A percentile compares a stretch with the other conserved stretches of the same genome.
Conservation (phyloP, 2,888 invertebrate genomes). For the Drosophila melanosoma region DNA sequence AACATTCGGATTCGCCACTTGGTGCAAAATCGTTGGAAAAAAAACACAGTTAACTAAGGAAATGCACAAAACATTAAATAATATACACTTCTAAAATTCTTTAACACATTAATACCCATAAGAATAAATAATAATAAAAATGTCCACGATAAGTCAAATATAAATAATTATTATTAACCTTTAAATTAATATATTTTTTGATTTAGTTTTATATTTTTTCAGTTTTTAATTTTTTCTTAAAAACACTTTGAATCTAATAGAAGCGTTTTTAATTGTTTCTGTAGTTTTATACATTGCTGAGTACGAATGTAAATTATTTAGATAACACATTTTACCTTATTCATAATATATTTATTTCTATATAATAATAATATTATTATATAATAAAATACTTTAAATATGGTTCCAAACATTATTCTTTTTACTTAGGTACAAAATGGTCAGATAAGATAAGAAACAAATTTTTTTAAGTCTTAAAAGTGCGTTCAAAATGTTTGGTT, state of each 20-base stretch:
- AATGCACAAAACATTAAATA: background rate
- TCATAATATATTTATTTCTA: background rate
- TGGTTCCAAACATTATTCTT: background rate
- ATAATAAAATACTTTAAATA: background rate
- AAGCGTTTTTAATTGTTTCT: background rate
- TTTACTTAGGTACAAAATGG: background rate
- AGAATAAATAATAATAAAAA: background rate
- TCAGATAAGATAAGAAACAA: background rate
- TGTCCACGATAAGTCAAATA: background rate
- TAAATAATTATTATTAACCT: background rate
- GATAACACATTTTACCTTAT: background rate
- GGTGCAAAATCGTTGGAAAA: conserved; percentile 45
- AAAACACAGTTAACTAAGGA: conserved; percentile 11
- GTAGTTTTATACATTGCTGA: too few species aligned
- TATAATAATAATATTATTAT: background rate
- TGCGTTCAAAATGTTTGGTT: background rate
- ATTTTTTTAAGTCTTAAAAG: background rate
- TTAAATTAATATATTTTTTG: background rate
- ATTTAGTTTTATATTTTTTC: background rate
- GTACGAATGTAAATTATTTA: background rate
- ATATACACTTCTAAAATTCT: conserved; percentile 1
- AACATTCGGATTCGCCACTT: conserved; percentile 25
- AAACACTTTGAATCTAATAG: background rate
- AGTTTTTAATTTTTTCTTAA: background rate
- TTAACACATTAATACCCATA: background rate